Evolutionary conservation across 2,797 vertebrate genomes (phyloP), one percentile per base, ranked within the genome.

Genomic region (Gobionotothen gibberifrons): DNA sequence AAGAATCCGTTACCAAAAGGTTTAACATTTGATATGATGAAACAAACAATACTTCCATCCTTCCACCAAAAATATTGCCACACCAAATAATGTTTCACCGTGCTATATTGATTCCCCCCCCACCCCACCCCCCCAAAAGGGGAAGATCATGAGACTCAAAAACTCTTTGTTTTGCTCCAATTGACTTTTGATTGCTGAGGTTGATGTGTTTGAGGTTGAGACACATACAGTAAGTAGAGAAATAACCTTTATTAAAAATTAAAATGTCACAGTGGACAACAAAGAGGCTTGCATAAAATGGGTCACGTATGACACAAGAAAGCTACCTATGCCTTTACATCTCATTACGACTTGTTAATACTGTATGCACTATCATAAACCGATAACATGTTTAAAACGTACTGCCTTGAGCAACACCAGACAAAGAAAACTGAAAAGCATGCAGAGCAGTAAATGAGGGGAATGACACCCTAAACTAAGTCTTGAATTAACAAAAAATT

Each of bases 181-280:
- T 26, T 26, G 12, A 39, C 4, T 22, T 5, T 7, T 26, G 0
- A 36, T 26, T 60, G 44, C 17, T 19, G 13, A 29, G 26, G 26
- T 26, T 26, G 26, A 26, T 21, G 16, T 62, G 14, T 56, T 32
- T 46, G 22, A 65, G 40, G 0, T 52, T 0, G 42, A 63, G 29
- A 64, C 53, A 72, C 26, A 36, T 12, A 46, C 16, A 26, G 26
- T 26, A 26, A 26, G 85, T 84, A 36, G 54, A 63, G 46, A 83
- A 79, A 72, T 55, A 19, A 58, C 4, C 75, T 89, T 90, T 87
- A 85, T 87, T 87, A 69, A 87, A 88, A 86, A 82, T 55, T 64
- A 39, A 54, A 61, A 21, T 78, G 75, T 85, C 22, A 85, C 74
- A 82, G 58, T 80, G 54, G 11, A 53, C 57, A 44, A 74, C 9